Conservation (phyloP, 2,797 vertebrate species). For the Protonibea diacanthus region DNA sequence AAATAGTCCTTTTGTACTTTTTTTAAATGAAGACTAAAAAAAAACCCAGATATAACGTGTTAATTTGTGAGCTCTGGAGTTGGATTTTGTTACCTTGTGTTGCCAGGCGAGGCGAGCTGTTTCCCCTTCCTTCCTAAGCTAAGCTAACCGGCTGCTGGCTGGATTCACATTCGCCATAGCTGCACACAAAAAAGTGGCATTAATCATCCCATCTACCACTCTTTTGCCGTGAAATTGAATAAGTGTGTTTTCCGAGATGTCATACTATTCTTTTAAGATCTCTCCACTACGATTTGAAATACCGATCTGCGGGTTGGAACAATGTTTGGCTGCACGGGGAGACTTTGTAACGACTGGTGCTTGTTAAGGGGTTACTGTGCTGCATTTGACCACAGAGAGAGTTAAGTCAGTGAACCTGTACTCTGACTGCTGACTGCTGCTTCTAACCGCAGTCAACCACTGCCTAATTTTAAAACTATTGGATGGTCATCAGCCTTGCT, state of each 20-base stretch:
- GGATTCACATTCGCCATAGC: background rate
- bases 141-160: background rate
- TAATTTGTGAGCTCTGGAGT: background rate
- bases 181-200: background rate
- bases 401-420: slow-evolving; percentile 25
- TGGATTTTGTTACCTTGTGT: background rate
- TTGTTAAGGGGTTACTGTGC: slow-evolving; percentile 2
- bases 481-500: background rate
- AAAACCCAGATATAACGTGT: background rate
- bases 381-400: slow-evolving; percentile 19
- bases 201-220: background rate
- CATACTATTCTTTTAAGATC: background rate
- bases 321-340: background rate
- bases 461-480: slow-evolving; percentile 10
- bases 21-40: slow-evolving; percentile 1
- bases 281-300: background rate
- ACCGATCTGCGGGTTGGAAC: slow-evolving; percentile 21
- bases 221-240: background rate
- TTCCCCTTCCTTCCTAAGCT: background rate
- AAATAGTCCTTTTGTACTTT: slow-evolving; percentile 18
- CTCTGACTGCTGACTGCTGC: slow-evolving; percentile 13
- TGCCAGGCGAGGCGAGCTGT: background rate
- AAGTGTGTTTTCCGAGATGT: background rate
- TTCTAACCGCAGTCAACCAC: slow-evolving; percentile 15
- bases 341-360: slow-evolving; percentile 19